phyloP scores from a whole-genome alignment of 2,888 invertebrate species.

The Sminthurinus aureus region DNA sequence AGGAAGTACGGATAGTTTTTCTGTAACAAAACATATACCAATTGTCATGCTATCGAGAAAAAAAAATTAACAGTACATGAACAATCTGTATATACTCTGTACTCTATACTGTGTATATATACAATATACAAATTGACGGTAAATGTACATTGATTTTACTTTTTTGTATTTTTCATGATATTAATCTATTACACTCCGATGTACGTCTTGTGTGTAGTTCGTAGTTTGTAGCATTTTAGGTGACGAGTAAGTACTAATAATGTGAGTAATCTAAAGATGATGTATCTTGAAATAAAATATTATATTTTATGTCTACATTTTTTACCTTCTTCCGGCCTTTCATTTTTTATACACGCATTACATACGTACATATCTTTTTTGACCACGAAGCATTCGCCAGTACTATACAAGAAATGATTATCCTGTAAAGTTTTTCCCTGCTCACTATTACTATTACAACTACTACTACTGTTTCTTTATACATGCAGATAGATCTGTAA shows the following conservation, averaged over 20 bases:
- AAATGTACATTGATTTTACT: neutral
- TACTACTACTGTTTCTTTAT: too few relatives aligned
- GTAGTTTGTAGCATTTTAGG: neutral
- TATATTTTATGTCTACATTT: neutral
- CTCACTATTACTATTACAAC: too few relatives aligned
- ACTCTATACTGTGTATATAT: too few relatives aligned
- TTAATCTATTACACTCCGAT: neutral
- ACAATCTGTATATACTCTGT: neutral
- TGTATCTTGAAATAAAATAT: conserved; percentile 2
- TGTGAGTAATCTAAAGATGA: neutral
- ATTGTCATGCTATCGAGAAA: too few relatives aligned
- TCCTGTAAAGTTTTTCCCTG: too few relatives aligned
- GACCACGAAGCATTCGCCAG: neutral
- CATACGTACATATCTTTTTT: too few relatives aligned
- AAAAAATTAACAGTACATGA: neutral
- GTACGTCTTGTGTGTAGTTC: neutral
- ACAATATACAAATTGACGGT: neutral
- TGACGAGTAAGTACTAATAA: neutral
- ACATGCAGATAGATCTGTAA: neutral
- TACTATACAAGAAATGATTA: too few relatives aligned
- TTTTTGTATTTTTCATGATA: neutral
- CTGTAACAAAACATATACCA: too few relatives aligned
- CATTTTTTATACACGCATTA: neutral
- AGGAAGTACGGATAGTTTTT: too few relatives aligned
- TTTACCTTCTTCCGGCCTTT: conserved; percentile 31